Evolutionary conservation across 2,113 vertebrate species (phyloP).

Genomic region (Chaenogobius annularis): DNA sequence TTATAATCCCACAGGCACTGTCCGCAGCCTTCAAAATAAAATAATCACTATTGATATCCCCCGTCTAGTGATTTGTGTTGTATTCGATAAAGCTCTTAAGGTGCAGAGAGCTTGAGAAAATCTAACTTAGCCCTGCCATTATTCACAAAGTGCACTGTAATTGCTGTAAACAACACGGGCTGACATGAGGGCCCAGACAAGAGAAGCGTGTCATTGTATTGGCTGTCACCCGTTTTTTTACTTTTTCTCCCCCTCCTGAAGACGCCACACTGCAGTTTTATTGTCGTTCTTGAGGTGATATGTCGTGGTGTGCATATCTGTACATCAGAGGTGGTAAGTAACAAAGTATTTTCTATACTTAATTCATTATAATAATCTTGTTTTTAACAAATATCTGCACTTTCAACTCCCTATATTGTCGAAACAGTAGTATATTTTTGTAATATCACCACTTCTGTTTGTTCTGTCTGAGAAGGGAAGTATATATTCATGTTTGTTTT

Average conservation of each 20-base stretch:
- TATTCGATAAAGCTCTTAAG: slow-evolving; percentile 11
- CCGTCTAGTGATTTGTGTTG: slow-evolving; percentile 38
- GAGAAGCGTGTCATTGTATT: slow-evolving; percentile 37
- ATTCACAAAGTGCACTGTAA: slow-evolving; percentile 41
- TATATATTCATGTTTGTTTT: no score
- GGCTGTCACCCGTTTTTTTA: slow-evolving; percentile 47
- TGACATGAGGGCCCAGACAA: slow-evolving; percentile 24
- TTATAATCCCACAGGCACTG: slow-evolving; percentile 12
- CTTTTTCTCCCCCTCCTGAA: slow-evolving; percentile 30
- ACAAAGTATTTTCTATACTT: background rate
- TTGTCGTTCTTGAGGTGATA: slow-evolving; percentile 34
- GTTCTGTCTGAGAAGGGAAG: no score
- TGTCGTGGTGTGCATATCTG: slow-evolving; percentile 25
- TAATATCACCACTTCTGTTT: no score
- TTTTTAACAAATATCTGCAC: no score
- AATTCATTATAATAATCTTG: no score
- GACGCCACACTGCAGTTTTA: slow-evolving; percentile 9
- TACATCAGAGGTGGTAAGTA: slow-evolving; percentile 5
- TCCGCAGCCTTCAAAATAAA: background rate
- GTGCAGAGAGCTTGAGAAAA: slow-evolving; percentile 29
- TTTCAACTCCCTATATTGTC: no score
- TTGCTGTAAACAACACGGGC: slow-evolving; percentile 24
- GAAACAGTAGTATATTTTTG: no score
- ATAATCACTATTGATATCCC: slow-evolving; percentile 30
- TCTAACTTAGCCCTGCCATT: slow-evolving; percentile 32